Evolutionary conservation across 2,113 vertebrate genomes (phyloP).

Genomic region (Pyrgilauda ruficollis): DNA sequence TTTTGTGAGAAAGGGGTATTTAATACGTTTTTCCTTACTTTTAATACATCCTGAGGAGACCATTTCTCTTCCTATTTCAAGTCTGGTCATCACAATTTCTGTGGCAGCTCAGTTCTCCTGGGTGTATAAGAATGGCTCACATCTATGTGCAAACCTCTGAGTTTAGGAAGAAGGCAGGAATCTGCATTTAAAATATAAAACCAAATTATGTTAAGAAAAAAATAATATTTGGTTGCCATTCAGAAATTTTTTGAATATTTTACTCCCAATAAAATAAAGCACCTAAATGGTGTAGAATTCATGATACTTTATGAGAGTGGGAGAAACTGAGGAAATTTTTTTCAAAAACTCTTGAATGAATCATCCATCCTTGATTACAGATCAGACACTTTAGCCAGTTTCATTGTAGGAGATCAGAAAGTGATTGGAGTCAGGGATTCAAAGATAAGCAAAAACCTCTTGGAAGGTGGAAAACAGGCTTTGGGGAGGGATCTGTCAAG

Average conservation of each 20-base stretch:
- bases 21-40: neutral
- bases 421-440: neutral
- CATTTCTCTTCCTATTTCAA: neutral
- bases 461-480: neutral
- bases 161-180: neutral
- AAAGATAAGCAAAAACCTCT: neutral
- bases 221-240: neutral
- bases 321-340: neutral
- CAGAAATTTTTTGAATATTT: neutral
- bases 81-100: neutral
- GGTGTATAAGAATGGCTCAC: neutral
- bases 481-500: neutral
- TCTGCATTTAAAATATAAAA: neutral
- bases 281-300: neutral
- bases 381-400: neutral
- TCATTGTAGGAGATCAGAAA: neutral
- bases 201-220: neutral
- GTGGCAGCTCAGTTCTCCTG: neutral
- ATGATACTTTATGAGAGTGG: neutral
- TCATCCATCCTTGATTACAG: neutral
- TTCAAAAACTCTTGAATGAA: neutral
- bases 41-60: neutral
- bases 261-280: neutral
- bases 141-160: neutral
- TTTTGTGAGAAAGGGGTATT: neutral